Conservation (phyloP, 2,113 vertebrate genomes). For the Lucifuga dentata region DNA sequence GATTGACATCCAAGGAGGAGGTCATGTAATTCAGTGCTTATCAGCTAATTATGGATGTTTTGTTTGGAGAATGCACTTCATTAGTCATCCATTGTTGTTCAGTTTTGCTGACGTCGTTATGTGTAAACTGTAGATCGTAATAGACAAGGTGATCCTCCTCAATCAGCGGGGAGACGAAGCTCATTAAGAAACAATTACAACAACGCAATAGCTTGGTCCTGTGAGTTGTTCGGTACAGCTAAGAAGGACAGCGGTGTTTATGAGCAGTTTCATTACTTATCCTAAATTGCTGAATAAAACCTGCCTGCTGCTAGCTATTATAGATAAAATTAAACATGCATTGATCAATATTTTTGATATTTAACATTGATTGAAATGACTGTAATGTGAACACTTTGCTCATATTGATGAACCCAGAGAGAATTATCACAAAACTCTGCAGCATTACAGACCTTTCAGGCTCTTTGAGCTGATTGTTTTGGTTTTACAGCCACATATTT, state of each 20-base stretch:
- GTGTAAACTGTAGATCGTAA: slow-evolving; percentile 45
- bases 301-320: no score
- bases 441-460: no score
- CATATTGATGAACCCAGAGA: no score
- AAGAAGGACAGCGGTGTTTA: no score
- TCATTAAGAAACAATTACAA: slow-evolving; percentile 74
- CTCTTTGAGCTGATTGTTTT: no score
- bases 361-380: no score
- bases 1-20: slow-evolving; percentile 7
- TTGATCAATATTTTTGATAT: no score
- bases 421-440: no score
- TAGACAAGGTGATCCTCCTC: slow-evolving; percentile 58
- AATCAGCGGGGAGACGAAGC: slow-evolving; percentile 59
- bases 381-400: no score
- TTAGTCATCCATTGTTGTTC: slow-evolving; percentile 47
- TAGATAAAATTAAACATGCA: slow-evolving; percentile 35
- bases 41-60: slow-evolving; percentile 47
- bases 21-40: slow-evolving; percentile 26
- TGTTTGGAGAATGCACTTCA: slow-evolving; percentile 32
- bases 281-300: slow-evolving; percentile 48
- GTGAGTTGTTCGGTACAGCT: no score
- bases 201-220: slow-evolving; percentile 3
- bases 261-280: slow-evolving; percentile 41
- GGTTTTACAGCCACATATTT: no score
- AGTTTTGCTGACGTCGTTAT: slow-evolving; percentile 52